phyloP scores from a whole-genome alignment of 2,888 invertebrate genomes.

The Enoplolaimus lenunculus region DNA sequence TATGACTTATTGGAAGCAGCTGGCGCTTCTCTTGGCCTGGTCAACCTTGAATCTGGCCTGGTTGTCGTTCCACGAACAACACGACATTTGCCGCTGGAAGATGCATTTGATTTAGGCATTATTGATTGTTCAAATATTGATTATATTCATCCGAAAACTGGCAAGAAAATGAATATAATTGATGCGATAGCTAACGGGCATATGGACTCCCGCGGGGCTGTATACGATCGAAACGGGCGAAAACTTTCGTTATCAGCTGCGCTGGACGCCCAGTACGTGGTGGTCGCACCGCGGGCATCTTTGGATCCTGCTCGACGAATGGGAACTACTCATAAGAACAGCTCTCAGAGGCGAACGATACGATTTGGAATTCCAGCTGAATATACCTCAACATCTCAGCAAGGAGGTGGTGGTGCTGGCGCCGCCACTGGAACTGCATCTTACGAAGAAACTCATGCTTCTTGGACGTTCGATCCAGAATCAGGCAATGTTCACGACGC shows the following conservation, averaged over 20 bases:
- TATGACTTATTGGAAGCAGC: constrained; percentile 68
- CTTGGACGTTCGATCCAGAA: constrained; percentile 51
- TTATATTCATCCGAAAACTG: constrained; percentile 59
- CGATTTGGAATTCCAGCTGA: constrained; percentile 17
- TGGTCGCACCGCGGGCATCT: background rate
- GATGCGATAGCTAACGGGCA: constrained; percentile 61
- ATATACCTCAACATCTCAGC: background rate
- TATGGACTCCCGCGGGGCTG: constrained; percentile 62
- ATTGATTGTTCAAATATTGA: constrained; percentile 64
- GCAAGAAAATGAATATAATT: constrained; percentile 36
- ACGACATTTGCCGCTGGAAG: constrained; percentile 63
- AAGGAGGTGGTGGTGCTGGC: background rate
- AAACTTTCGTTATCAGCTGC: constrained; percentile 45
- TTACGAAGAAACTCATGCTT: constrained; percentile 17
- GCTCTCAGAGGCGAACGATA: constrained; percentile 12
- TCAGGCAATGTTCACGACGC: constrained; percentile 59
- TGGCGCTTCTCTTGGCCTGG: constrained; percentile 56
- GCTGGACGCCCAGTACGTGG: background rate
- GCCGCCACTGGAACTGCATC: background rate
- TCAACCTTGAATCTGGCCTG: constrained; percentile 63
- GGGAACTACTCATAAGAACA: too few species aligned
- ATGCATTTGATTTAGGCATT: constrained; percentile 64
- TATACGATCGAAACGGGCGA: constrained; percentile 41
- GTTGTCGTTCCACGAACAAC: constrained; percentile 72
- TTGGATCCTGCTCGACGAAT: background rate